Percentiles rank a stretch among this genome's conserved stretches.
Conservation (phyloP, 2,113 vertebrate species). For the Sisor rabdophorus region DNA sequence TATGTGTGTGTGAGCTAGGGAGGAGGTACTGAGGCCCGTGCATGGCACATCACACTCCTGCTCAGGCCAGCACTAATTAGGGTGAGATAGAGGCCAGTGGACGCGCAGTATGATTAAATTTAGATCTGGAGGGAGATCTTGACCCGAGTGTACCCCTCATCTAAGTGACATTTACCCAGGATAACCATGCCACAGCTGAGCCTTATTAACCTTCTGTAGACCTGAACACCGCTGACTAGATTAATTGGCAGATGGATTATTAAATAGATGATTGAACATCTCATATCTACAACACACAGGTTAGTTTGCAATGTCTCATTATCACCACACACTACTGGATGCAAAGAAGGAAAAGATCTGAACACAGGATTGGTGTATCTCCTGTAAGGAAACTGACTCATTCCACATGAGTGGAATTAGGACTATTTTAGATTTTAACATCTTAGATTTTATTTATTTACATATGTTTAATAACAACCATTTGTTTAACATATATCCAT, state of each 20-base stretch:
- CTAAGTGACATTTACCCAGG: slow-evolving; percentile 79
- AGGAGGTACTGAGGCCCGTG: slow-evolving; percentile 43
- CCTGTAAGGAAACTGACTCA: neutral
- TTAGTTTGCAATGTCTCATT: slow-evolving; percentile 57
- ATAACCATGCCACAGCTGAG: slow-evolving; percentile 72
- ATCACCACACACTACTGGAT: slow-evolving; percentile 50
- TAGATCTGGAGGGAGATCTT: slow-evolving; percentile 77
- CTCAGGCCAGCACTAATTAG: slow-evolving; percentile 74
- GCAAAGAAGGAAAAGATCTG: slow-evolving; percentile 25
- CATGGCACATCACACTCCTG: slow-evolving; percentile 63
- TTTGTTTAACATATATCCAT: too few species aligned
- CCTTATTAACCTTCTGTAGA: slow-evolving; percentile 78
- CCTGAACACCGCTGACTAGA: slow-evolving; percentile 62
- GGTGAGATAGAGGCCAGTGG: slow-evolving; percentile 68
- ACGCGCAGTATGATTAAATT: slow-evolving; percentile 74
- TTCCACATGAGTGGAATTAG: too few species aligned
- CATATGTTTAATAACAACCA: too few species aligned
- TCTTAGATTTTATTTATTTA: too few species aligned
- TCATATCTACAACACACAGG: slow-evolving; percentile 56
- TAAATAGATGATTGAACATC: slow-evolving; percentile 72
- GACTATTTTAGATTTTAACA: too few species aligned
- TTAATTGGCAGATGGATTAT: slow-evolving; percentile 77
- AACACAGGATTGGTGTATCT: slow-evolving; percentile 13
- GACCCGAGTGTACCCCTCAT: slow-evolving; percentile 68
- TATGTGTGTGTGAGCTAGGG: slow-evolving; percentile 32